Conservation (phyloP, 2,113 vertebrate genomes). For the Xyrauchen texanus region DNA sequence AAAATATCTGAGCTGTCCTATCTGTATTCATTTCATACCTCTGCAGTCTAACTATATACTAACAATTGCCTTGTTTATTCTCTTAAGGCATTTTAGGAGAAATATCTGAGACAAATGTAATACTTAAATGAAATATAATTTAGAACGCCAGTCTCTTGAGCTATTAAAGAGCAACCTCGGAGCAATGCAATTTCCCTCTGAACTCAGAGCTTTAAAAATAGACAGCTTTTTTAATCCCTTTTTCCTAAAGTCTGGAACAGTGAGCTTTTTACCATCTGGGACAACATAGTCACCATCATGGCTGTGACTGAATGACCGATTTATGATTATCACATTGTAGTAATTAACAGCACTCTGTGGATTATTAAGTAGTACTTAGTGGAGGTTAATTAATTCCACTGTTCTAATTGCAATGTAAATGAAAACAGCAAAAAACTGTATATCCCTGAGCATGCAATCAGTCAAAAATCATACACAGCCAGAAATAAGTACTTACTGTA, state of each 20-base stretch:
- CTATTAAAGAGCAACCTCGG: too few species aligned
- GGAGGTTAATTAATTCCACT: conserved; percentile 54
- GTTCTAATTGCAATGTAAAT: conserved; percentile 51
- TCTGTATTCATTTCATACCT: not conserved
- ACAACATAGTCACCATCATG: conserved; percentile 15
- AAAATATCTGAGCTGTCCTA: too few species aligned
- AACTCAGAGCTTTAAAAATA: too few species aligned
- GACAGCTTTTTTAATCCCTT: not conserved
- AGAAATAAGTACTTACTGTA: not conserved
- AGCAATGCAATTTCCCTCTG: too few species aligned
- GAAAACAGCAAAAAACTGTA: conserved; percentile 38
- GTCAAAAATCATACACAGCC: conserved; percentile 27
- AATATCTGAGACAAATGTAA: too few species aligned
- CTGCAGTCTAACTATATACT: not conserved
- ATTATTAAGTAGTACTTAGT: conserved; percentile 47
- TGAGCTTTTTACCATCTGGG: conserved; percentile 29
- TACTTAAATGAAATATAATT: too few species aligned
- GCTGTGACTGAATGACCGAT: conserved; percentile 32
- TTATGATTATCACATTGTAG: conserved; percentile 45
- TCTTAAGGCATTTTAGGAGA: not conserved
- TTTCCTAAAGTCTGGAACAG: conserved; percentile 5
- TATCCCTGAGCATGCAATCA: conserved; percentile 37
- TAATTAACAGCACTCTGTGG: conserved; percentile 51
- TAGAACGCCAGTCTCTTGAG: too few species aligned
- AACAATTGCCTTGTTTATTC: not conserved